Conservation (phyloP, 2,797 vertebrate genomes). For the Rhynchotus rufescens region DNA sequence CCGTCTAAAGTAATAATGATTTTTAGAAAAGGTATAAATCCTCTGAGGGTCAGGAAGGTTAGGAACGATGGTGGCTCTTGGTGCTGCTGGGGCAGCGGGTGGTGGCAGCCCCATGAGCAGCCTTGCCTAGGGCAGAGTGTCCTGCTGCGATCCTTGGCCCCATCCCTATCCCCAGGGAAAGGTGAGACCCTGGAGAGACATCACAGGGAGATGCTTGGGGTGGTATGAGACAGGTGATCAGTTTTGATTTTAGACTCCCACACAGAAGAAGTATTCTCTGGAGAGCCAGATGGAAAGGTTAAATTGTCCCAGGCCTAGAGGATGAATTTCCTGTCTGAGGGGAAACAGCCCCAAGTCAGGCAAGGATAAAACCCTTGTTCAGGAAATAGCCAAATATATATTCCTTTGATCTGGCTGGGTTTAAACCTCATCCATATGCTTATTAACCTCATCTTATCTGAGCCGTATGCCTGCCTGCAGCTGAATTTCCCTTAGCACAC, state of each 20-base stretch:
- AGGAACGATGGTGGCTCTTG: neutral
- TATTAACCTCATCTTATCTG: conserved; percentile 41
- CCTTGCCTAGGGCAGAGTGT: neutral
- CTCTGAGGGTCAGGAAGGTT: neutral
- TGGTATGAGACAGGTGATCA: neutral
- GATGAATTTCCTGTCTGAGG: neutral
- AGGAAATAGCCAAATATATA: conserved; percentile 6
- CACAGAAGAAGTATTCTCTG: neutral
- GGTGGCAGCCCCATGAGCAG: neutral
- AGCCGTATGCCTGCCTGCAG: conserved; percentile 10
- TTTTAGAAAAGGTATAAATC: neutral
- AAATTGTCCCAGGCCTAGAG: neutral
- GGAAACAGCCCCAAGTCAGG: neutral
- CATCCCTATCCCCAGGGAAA: neutral
- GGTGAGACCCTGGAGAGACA: neutral
- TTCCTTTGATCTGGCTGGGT: conserved; percentile 44
- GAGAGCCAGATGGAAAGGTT: neutral
- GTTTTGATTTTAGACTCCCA: neutral
- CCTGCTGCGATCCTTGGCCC: rapidly evolving
- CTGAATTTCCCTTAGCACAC: conserved; percentile 19
- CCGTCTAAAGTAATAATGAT: neutral
- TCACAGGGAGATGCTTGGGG: neutral
- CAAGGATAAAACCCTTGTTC: conserved; percentile 2
- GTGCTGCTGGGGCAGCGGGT: neutral
- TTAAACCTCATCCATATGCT: conserved; percentile 55